These are phyloP conservation scores for Tetraneura akinire DNA, from an alignment of 1,140 invertebrate species.

Conservation along the genomic window DNA sequence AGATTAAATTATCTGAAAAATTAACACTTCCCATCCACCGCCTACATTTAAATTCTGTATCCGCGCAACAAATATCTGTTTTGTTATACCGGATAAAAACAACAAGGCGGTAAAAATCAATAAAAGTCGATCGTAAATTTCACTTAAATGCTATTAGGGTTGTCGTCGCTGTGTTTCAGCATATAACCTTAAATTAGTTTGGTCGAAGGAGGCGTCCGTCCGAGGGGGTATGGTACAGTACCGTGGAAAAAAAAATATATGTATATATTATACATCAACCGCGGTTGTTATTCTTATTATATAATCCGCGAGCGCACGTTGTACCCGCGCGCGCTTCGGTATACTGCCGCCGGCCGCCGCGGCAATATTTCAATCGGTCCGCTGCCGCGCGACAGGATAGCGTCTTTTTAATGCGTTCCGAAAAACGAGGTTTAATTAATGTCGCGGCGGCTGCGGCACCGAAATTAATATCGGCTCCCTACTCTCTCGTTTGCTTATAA, in stretches of 20 bases:
- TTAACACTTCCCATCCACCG: too few species aligned
- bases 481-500: slow-evolving; percentile 21
- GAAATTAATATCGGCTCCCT: slow-evolving; percentile 46
- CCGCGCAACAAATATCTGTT: neutral
- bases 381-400: slow-evolving; percentile 45
- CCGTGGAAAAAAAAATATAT: neutral
- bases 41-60: too few species aligned
- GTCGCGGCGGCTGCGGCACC: slow-evolving; percentile 43
- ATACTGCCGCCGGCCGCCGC: too few species aligned
- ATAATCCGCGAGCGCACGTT: slow-evolving; percentile 41
- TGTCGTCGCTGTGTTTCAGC: slow-evolving; percentile 12
- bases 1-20: too few species aligned
- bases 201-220: neutral
- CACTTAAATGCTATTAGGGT: slow-evolving; percentile 39
- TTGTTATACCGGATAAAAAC: too few species aligned
- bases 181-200: slow-evolving; percentile 45
- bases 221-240: neutral
- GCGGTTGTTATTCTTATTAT: slow-evolving; percentile 46
- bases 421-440: slow-evolving; percentile 52
- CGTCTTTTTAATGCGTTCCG: slow-evolving; percentile 51
- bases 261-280: slow-evolving; percentile 28
- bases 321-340: neutral
- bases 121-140: slow-evolving; percentile 46
- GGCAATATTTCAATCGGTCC: slow-evolving; percentile 49
- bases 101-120: neutral